A percentile compares a stretch with the other conserved stretches of the same genome.
Evolutionary conservation across 2,888 invertebrate genomes (phyloP).

Genomic region (Anarsia innoxiella): DNA sequence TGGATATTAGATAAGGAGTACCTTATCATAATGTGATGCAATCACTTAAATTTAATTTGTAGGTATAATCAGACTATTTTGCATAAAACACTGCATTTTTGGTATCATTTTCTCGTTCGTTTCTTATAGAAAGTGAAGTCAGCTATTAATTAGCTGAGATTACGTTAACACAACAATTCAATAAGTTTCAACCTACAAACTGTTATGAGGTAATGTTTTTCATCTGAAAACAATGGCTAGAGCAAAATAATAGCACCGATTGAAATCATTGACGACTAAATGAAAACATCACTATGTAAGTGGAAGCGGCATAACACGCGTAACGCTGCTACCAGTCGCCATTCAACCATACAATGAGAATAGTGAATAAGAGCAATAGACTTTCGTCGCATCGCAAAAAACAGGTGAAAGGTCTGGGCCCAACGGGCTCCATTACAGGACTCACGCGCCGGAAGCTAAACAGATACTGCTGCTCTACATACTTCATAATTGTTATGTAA

Average conservation of each 20-base stretch:
- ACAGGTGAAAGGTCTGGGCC: slow-evolving; percentile 30
- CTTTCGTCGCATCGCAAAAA: slow-evolving; percentile 19
- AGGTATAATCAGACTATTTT: no score
- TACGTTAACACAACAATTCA: no score
- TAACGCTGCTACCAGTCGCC: slow-evolving; percentile 8
- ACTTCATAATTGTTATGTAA: slow-evolving; percentile 31
- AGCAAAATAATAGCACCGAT: slow-evolving; percentile 26
- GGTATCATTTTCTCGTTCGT: no score
- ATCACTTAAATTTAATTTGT: no score
- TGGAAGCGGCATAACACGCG: slow-evolving; percentile 10
- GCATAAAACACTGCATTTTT: no score
- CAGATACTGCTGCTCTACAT: slow-evolving; percentile 27
- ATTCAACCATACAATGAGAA: slow-evolving; percentile 19
- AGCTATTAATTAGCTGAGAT: no score
- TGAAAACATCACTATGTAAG: slow-evolving; percentile 21
- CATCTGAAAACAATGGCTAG: slow-evolving; percentile 29
- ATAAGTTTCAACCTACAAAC: no score
- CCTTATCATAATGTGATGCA: no score
- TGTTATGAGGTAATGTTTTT: slow-evolving; percentile 14
- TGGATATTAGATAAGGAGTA: no score
- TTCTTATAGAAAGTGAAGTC: no score
- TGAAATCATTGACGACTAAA: slow-evolving; percentile 29
- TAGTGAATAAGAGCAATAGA: slow-evolving; percentile 21
- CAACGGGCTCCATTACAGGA: slow-evolving; percentile 29
- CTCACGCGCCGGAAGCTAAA: slow-evolving; percentile 22